These are phyloP conservation scores for Gadopsis bispinosus DNA, from an alignment of 2,797 vertebrate genomes.

Conservation along the genomic window DNA sequence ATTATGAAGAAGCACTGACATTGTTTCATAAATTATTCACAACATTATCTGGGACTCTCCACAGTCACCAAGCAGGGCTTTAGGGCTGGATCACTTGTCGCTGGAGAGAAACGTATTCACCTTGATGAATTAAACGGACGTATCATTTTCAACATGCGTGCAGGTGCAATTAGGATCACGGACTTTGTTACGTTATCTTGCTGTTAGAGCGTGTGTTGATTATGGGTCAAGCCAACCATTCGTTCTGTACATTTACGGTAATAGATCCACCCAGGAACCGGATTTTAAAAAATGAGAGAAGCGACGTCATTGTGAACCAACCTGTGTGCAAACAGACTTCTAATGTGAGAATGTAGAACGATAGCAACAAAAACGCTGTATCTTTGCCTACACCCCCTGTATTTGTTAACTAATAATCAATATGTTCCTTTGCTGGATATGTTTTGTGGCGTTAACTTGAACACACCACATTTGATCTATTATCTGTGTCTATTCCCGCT, in stretches of 20 bases:
- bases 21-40: conserved; percentile 82
- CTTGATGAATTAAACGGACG: conserved; percentile 50
- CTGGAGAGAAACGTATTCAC: conserved; percentile 53
- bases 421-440: conserved; percentile 53
- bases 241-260: not conserved
- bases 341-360: not conserved
- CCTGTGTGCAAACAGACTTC: not conserved
- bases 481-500: conserved; percentile 53
- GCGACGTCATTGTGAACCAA: not conserved
- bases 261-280: not conserved
- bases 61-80: conserved; percentile 56
- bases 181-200: not conserved
- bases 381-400: conserved; percentile 16
- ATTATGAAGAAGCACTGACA: conserved; percentile 81
- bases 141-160: conserved; percentile 48
- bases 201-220: not conserved
- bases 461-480: conserved; percentile 63
- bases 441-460: conserved; percentile 55
- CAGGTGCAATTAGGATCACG: not conserved
- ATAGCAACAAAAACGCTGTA: not conserved
- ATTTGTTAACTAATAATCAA: conserved; percentile 33
- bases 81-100: conserved; percentile 59
- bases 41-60: conserved; percentile 71
- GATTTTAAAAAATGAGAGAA: not conserved
- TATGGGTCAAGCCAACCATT: not conserved